Conservation (phyloP, 2,113 vertebrate species). For the Otis tarda region DNA sequence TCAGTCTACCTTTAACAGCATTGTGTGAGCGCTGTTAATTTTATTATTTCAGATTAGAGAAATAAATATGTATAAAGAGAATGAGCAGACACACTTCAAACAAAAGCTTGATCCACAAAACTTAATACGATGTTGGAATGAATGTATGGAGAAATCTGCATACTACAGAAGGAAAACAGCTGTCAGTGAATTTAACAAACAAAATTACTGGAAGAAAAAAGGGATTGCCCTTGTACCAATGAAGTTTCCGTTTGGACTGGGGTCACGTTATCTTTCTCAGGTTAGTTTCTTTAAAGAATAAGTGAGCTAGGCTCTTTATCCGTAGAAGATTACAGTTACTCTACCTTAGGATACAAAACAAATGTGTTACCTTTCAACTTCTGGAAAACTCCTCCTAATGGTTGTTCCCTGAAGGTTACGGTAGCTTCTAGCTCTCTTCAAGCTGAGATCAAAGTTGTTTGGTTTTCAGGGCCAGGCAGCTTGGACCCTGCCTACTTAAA, state of each 20-base stretch:
- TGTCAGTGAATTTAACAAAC: slow-evolving; percentile 79
- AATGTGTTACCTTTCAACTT: neutral
- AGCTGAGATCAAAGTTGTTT: neutral
- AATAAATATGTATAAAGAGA: slow-evolving; percentile 85
- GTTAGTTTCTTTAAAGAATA: slow-evolving; percentile 66
- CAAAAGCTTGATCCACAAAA: slow-evolving; percentile 79
- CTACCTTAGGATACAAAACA: neutral
- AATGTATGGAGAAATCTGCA: slow-evolving; percentile 79
- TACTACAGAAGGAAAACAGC: slow-evolving; percentile 64
- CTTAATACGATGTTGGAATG: slow-evolving; percentile 82
- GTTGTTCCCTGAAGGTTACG: neutral
- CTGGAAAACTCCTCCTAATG: neutral
- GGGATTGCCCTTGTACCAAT: slow-evolving; percentile 85
- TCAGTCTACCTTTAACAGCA: neutral
- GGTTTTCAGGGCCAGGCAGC: neutral
- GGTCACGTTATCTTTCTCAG: slow-evolving; percentile 77
- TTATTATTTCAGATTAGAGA: slow-evolving; percentile 77
- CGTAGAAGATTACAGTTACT: neutral
- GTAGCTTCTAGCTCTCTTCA: neutral
- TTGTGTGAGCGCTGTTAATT: neutral
- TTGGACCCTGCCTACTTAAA: neutral
- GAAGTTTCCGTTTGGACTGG: slow-evolving; percentile 82
- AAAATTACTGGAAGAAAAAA: slow-evolving; percentile 89
- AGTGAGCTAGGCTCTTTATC: neutral
- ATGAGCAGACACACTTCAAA: slow-evolving; percentile 79